Base-by-base conservation (phyloP, 2,888 invertebrate species). In the Notodonta dromedarius region DNA sequence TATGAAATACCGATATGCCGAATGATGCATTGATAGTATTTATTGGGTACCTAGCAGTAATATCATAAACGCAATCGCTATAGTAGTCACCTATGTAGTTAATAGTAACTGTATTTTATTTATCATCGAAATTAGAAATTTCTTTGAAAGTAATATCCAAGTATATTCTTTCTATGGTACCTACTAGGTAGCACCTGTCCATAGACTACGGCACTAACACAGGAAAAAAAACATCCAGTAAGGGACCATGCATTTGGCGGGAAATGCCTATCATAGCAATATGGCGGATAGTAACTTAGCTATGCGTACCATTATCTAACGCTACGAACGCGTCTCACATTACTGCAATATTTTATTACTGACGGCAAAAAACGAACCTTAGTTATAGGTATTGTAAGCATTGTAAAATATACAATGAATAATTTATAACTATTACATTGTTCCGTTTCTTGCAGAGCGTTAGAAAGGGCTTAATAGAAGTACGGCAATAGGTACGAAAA, bases 231-330 rank as follows among this genome's bases (percentile, higher is more conserved):
- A 39, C 50, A 57, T 61, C 48, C 39, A 44, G 59, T 46, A 12
- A 56, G 62, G 55, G 66, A 66, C 32, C 40, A 55, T 12, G 46
- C 58, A 61, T 61, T 62, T 66, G 65, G 63, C 71, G 66, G 74
- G 71, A 70, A 70, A 66, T 70, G 58, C 56, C 58, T 69, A n/a
- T 46, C 70, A 63, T 62, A 59, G 40, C 59, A 72, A 67, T 53
- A 24, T 24, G 24, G 24, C 24, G 24, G 24, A 24, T 24, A 24
- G 24, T 24, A 24, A 2, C 24, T 24, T 24, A 12, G 68, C 65
- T 61, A 61, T 58, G 52, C 44, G 8, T 53, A 52, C 14, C 60
- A 50, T 68, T 65, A 60, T 16, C n/a, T 24, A 12, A 12, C 8
- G 59, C 39, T 56, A 53, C 48, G 60, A 66, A 69, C 64, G 51